Evolutionary conservation across 2,888 invertebrate genomes (phyloP).

Genomic region (Heliconius sara): DNA sequence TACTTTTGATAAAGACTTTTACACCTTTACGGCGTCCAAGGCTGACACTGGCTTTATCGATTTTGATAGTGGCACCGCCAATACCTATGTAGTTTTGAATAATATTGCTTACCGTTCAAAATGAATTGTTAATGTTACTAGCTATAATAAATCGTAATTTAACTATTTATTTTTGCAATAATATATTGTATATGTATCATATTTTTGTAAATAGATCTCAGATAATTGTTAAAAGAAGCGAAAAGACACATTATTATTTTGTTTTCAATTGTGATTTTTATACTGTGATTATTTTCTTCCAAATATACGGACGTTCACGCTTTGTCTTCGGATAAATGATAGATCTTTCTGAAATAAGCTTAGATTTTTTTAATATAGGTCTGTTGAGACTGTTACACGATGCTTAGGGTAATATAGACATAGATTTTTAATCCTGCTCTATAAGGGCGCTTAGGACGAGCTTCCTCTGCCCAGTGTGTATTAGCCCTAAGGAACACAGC

Average conservation of each 20-base stretch:
- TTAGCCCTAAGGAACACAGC: constrained; percentile 54
- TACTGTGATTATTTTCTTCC: constrained; percentile 74
- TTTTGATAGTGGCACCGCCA: constrained; percentile 64
- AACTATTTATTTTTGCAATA: constrained; percentile 71
- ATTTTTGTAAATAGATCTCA: constrained; percentile 76
- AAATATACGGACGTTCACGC: constrained; percentile 48
- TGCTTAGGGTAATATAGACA: constrained; percentile 39
- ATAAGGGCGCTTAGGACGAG: constrained; percentile 36
- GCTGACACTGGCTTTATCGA: constrained; percentile 38
- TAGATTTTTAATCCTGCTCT: constrained; percentile 38
- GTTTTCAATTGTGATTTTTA: constrained; percentile 66
- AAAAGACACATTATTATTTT: constrained; percentile 54
- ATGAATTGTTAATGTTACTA: constrained; percentile 78
- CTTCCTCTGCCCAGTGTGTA: constrained; percentile 41
- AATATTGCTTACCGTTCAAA: constrained; percentile 78
- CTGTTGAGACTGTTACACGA: constrained; percentile 48
- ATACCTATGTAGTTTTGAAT: constrained; percentile 66
- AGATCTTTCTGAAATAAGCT: constrained; percentile 48
- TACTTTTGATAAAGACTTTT: constrained; percentile 67
- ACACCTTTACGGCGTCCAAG: constrained; percentile 55
- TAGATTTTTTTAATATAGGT: constrained; percentile 52
- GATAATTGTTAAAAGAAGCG: constrained; percentile 59
- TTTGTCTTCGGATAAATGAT: constrained; percentile 53
- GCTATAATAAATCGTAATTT: constrained; percentile 68
- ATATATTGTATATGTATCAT: constrained; percentile 54